Evolutionary conservation across 2,113 vertebrate genomes (phyloP), one percentile per base, ranked within the genome.

Genomic region (Cynopterus brachyotis): DNA sequence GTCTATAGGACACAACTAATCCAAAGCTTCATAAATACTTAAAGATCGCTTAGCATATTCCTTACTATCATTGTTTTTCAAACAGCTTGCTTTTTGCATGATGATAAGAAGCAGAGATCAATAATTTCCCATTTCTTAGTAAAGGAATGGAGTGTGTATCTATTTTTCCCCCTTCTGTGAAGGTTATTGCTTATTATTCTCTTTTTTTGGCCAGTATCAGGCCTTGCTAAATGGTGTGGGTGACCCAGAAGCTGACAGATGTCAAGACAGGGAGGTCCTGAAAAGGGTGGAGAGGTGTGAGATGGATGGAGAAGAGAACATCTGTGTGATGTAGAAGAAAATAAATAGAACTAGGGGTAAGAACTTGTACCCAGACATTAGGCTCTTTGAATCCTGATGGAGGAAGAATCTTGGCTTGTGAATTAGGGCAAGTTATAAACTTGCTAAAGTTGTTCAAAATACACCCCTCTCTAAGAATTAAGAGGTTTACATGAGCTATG

Each of bases 21-120:
- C 92, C 89, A 62, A 89, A 91, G 67, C 59, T 79, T 88, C 80
- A 97, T 90, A 97, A 97, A 97, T 96, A 96, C 78, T 97, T 97
- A 97, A 98, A 94, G 91, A 79, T 40, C 45, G 40, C 73, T 94
- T 96, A 66, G 64, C 73, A 45, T 78, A 80, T 80, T 89, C 50
- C 76, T 53, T 15, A 22, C 53, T 59, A 0, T 53, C 55, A 47
- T 89, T 67, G 72, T 13, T 94, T 97, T 96, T 87, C 5, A 94
- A 96, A 60, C 78, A 2, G 3, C 45, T 97, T 97, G 55, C 45
- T 90, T 95, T 92, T 96, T 93, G 40, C 7, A 28, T 40, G 57
- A 47, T 96, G 28, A 80, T 91, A 85, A 69, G 3, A 6, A 42
- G 35, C 53, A 85, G 83, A 88, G n/a, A 26, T 9, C 84, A 53